Base-by-base conservation (phyloP, 2,113 vertebrate genomes). In the Leptocoma aspasia region DNA sequence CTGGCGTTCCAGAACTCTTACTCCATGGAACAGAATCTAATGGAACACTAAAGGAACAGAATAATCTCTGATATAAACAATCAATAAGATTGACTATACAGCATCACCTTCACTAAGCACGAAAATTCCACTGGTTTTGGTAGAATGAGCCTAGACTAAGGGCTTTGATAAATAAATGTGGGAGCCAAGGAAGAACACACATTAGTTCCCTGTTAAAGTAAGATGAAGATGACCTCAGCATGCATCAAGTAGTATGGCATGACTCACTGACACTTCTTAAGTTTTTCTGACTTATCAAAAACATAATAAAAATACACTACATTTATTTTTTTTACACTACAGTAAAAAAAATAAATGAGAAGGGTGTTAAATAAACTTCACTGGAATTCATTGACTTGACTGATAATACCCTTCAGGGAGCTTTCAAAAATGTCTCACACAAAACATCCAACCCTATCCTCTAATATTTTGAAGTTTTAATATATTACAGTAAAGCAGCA, bases 221-320 rank as follows among this genome's bases (percentile, higher is more conserved):
- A 84, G 68, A 12, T 57, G 45, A 81, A 44, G 35, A 80, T 77
- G 45, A 95, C 54, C 42, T 77, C 70, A 82, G 71, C 14, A 23
- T 39, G 45, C 30, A 70, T 80, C 68, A 84, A 75, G 19, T 68
- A 56, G 61, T 11, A 83, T 21, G 54, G 35, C 81, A 80, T 42
- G 39, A 89, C 79, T 80, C 64, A 87, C 3, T 37, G n/a, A 72
- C 30, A 80, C 19, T 39, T 92, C 65, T 52, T 65, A 77, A 31
- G 79, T 71, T 70, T 86, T 72, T 76, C 17, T 28, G 22, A 91
- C 28, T 75, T 90, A 68, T 47, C 47, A 89, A 93, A 96, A 96
- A 53, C 14, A 7, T 42, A 73, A 37, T 57, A 77, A 76, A 92
- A 83, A 73, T 30, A 90, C 18, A 92, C n/a, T n/a, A n/a, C n/a